phyloP scores from a whole-genome alignment of 2,113 vertebrate genomes.

The Mus pahari region DNA sequence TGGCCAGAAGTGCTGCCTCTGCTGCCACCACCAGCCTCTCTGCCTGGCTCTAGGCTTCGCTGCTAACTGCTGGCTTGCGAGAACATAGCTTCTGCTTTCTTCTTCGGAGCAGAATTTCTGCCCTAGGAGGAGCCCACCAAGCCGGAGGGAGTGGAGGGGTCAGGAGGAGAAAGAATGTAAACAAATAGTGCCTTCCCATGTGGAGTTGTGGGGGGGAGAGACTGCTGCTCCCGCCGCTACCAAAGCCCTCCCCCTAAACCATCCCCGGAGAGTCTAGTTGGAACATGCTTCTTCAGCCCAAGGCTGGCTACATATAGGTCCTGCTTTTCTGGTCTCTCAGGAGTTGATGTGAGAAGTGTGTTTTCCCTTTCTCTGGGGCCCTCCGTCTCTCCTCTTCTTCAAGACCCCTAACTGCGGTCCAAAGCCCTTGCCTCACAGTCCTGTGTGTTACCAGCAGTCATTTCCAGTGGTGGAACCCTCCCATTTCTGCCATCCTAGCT shows the following conservation, averaged over 20 bases:
- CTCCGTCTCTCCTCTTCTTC: background rate
- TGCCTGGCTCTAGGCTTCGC: background rate
- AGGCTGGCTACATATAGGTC: conserved; percentile 25
- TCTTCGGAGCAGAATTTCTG: conserved; percentile 38
- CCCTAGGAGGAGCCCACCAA: background rate
- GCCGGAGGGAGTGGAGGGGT: background rate
- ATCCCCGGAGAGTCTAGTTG: conserved; percentile 28
- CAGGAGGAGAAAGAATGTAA: conserved; percentile 33
- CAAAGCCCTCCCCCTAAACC: background rate
- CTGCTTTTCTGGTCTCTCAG: conserved; percentile 69
- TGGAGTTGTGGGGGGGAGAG: background rate
- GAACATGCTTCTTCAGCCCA: conserved; percentile 17
- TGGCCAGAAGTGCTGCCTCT: background rate
- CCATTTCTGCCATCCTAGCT: conserved; percentile 61
- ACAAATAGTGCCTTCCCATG: conserved; percentile 20
- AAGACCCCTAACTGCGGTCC: background rate
- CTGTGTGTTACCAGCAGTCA: conserved; percentile 55
- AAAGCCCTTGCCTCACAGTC: conserved; percentile 36
- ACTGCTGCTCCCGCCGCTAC: background rate
- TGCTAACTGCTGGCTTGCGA: background rate
- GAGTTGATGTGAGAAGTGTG: conserved; percentile 41
- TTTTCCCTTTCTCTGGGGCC: conserved; percentile 52
- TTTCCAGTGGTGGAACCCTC: conserved; percentile 56
- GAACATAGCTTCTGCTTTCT: conserved; percentile 55
- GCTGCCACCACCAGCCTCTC: background rate